Conservation (phyloP, 2,797 vertebrate species). For the Tympanoctomys barrerae region DNA sequence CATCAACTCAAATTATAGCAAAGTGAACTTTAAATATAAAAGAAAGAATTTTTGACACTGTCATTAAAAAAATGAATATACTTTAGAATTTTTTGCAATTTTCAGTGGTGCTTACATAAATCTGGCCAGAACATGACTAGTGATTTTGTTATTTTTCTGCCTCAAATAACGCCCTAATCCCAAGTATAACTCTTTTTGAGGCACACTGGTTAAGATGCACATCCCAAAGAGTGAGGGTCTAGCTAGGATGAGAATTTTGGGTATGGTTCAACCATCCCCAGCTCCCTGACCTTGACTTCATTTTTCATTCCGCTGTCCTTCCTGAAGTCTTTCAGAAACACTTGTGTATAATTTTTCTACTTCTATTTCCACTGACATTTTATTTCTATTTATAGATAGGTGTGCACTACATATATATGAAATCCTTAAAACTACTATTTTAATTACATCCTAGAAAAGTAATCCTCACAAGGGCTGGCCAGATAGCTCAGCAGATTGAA, state of each 20-base stretch:
- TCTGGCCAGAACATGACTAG: not conserved
- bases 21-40: not conserved
- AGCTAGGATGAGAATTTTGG: not conserved
- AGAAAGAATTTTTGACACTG: not conserved
- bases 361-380: not conserved
- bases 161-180: no score
- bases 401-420: not conserved
- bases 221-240: not conserved
- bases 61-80: not conserved
- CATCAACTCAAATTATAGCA: not conserved
- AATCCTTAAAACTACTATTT: conserved; percentile 4
- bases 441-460: not conserved
- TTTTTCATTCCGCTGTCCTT: not conserved
- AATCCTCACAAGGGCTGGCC: not conserved
- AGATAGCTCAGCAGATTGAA: no score
- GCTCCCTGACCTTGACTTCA: not conserved
- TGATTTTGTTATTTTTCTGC: not conserved
- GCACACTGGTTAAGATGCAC: no score
- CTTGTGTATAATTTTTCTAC: not conserved
- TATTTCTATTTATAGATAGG: not conserved
- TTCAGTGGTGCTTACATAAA: not conserved
- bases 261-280: not conserved
- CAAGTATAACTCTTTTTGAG: not conserved
- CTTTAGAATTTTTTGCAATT: not conserved
- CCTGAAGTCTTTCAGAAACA: not conserved